These are phyloP conservation scores for Gymnoscopelus microlampas DNA, from an alignment of 2,797 vertebrate species.

Conservation along the genomic window DNA sequence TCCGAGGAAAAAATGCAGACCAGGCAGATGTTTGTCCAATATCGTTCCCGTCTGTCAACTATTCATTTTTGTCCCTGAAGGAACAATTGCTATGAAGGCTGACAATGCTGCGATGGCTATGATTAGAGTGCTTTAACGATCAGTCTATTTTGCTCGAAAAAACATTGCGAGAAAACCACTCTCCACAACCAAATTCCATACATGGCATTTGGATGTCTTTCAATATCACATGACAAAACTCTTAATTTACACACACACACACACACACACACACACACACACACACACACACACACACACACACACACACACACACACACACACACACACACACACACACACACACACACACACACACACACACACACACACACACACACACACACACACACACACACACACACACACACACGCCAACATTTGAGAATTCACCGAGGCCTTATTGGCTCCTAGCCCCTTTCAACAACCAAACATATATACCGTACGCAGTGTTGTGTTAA, in stretches of 20 bases:
- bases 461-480: constrained; percentile 60
- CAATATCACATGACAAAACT: constrained; percentile 28
- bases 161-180: neutral
- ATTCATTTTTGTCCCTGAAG: neutral
- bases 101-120: neutral
- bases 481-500: constrained; percentile 60
- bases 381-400: constrained; percentile 10
- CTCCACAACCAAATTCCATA: neutral
- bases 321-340: constrained; percentile 11
- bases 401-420: constrained; percentile 21
- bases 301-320: constrained; percentile 16
- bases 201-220: constrained; percentile 14
- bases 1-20: neutral
- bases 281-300: constrained; percentile 17
- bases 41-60: neutral
- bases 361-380: constrained; percentile 15
- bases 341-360: constrained; percentile 5
- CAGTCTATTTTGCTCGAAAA: neutral
- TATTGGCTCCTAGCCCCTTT: constrained; percentile 51
- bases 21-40: neutral
- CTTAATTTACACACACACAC: constrained; percentile 1
- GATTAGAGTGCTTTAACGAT: neutral
- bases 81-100: neutral
- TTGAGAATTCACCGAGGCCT: constrained; percentile 40
- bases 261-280: constrained; percentile 5